Evolutionary conservation across 2,888 invertebrate species (phyloP).

Genomic region (Dolomedes plantarius): DNA sequence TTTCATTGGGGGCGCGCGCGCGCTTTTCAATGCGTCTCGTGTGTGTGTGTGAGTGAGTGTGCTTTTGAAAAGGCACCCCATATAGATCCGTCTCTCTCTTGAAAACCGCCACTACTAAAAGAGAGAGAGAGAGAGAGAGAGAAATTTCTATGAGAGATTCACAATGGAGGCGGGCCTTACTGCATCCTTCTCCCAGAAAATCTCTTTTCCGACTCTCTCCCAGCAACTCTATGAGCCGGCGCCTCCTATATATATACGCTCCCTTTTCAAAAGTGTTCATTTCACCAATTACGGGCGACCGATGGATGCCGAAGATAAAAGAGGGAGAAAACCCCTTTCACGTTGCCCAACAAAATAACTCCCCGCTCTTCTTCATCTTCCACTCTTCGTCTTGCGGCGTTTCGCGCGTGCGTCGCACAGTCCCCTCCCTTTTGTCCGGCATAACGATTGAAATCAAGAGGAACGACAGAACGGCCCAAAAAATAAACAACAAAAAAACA

Average conservation of each 20-base stretch:
- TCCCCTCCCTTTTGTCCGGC: constrained; percentile 24
- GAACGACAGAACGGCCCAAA: not conserved
- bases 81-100: constrained; percentile 58
- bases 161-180: constrained; percentile 56
- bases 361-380: constrained; percentile 19
- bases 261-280: constrained; percentile 67
- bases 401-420: constrained; percentile 12
- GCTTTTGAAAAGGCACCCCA: constrained; percentile 61
- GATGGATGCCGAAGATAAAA: constrained; percentile 52
- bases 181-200: constrained; percentile 23
- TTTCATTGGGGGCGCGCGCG: constrained; percentile 52
- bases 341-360: constrained; percentile 21
- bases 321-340: constrained; percentile 17
- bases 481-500: not conserved
- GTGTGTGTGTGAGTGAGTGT: constrained; percentile 33
- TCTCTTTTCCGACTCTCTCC: constrained; percentile 32
- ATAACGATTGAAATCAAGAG: constrained; percentile 37
- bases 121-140: constrained; percentile 26
- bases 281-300: constrained; percentile 67
- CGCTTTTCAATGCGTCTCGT: constrained; percentile 44
- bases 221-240: constrained; percentile 1
- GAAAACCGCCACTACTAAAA: constrained; percentile 42
- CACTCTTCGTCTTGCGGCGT: not conserved
- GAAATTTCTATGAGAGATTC: constrained; percentile 34
- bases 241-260: constrained; percentile 26